Evolutionary conservation across 2,888 invertebrate species (phyloP).

Genomic region (Litoditis marina): DNA sequence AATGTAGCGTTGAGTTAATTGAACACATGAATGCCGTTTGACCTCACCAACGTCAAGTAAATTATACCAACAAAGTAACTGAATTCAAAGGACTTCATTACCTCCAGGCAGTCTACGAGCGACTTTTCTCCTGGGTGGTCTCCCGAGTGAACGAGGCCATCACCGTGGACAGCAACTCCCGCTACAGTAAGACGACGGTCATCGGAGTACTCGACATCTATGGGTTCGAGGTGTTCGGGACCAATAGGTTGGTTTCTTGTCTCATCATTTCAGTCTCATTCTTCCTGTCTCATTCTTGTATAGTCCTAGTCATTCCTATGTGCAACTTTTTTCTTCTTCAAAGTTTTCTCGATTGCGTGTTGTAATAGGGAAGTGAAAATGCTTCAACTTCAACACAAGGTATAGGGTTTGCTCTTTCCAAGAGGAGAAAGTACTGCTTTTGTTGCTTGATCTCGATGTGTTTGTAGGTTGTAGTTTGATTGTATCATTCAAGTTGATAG

Average conservation of each 20-base stretch:
- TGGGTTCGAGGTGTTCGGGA: constrained; percentile 95
- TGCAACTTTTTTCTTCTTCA: neutral
- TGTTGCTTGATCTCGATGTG: too few species aligned
- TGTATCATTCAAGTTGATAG: too few species aligned
- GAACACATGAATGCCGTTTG: too few species aligned
- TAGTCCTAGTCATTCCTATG: too few species aligned
- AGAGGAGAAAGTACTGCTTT: neutral
- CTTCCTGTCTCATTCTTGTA: too few species aligned
- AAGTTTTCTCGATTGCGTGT: too few species aligned
- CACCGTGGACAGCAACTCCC: constrained; percentile 24
- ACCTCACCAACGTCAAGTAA: neutral
- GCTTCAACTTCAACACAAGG: too few species aligned
- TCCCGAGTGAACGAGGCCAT: constrained; percentile 86
- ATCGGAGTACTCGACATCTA: constrained; percentile 97
- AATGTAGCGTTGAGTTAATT: too few species aligned
- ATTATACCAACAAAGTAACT: neutral
- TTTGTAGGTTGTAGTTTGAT: too few species aligned
- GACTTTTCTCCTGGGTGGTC: constrained; percentile 91
- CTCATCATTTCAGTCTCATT: too few species aligned
- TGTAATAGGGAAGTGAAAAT: too few species aligned
- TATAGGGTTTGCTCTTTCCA: too few species aligned
- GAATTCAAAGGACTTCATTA: neutral
- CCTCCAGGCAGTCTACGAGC: constrained; percentile 73
- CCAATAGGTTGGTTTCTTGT: constrained; percentile 73
- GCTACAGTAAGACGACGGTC: constrained; percentile 72